phyloP scores from a whole-genome alignment of 1,140 invertebrate species.

The Vanessa tameamea region DNA sequence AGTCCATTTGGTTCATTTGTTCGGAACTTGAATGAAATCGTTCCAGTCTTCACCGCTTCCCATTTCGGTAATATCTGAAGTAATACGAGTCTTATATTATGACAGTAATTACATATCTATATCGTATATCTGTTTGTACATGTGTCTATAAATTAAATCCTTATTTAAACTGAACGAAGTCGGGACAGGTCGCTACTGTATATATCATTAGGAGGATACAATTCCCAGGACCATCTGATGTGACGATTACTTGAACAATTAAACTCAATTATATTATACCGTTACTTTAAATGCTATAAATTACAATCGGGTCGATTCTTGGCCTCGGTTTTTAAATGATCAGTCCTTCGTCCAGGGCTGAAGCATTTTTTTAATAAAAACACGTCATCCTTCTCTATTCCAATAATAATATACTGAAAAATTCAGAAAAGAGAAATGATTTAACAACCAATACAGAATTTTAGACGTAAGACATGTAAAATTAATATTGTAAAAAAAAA shows the following conservation, averaged over 20 bases:
- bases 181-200: no score
- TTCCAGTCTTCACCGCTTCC: conserved; percentile 92
- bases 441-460: no score
- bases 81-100: neutral
- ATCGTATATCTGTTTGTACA: neutral
- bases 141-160: no score
- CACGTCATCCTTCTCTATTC: conserved; percentile 13
- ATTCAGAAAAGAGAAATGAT: neutral
- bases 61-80: conserved; percentile 90
- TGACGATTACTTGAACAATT: neutral
- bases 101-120: neutral
- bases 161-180: no score
- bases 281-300: conserved; percentile 37
- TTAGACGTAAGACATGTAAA: neutral
- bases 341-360: conserved; percentile 18
- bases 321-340: conserved; percentile 18
- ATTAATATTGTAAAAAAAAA: neutral
- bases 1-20: conserved; percentile 97
- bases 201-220: neutral
- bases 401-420: neutral
- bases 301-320: conserved; percentile 19
- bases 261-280: conserved; percentile 7
- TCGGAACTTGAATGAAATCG: conserved; percentile 95
- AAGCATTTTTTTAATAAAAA: conserved; percentile 24
- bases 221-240: neutral